Base-by-base conservation (phyloP, 2,888 invertebrate genomes). In the Notocelia uddmanniana region DNA sequence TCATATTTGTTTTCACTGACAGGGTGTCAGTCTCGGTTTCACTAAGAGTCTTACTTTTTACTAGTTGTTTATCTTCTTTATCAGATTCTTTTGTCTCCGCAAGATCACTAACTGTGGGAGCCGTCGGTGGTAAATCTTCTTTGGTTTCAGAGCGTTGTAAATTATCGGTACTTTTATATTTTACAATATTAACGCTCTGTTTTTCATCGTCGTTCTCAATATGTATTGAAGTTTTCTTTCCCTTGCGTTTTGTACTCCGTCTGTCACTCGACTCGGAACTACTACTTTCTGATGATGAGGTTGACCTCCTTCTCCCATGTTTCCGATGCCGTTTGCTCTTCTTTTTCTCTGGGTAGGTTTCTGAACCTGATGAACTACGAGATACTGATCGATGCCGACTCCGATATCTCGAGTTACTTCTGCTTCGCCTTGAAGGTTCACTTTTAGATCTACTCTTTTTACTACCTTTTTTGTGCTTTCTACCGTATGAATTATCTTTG, bases 21-120 rank as follows among this genome's bases (percentile, higher is more conserved):
- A 91, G 76, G 8, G 91, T 92, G 75, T 94, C 93, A 0, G 92
- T 93, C 84, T 94, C 94, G 64, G 88, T 94, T 85, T 91, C 94
- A 85, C 92, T 94, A 10, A 85, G 86, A 21, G 84, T 82, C 79
- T 86, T 87, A 75, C 79, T 84, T 81, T 89, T 92, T 37, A 78
- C 74, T 31, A 81, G 73, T 78, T 83, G 82, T 59, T 77, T 79
- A 67, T 84, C 86, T 64, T 83, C 82, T 78, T 85, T 85, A 69
- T 82, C 79, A 26, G 74, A 73, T 78, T 89, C 85, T 58, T 75
- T 83, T 81, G 86, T 92, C 81, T 78, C 86, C 18, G 69, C 75
- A 5, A 69, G 74, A 19, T 72, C 76, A 55, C 48, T 55, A 59
- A 70, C 23, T 34, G 54, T 50, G 34, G 76, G 78, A 81, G 78